These are phyloP conservation scores for Teinopalpus imperialis DNA, from an alignment of 2,888 invertebrate species.

Conservation along the genomic window DNA sequence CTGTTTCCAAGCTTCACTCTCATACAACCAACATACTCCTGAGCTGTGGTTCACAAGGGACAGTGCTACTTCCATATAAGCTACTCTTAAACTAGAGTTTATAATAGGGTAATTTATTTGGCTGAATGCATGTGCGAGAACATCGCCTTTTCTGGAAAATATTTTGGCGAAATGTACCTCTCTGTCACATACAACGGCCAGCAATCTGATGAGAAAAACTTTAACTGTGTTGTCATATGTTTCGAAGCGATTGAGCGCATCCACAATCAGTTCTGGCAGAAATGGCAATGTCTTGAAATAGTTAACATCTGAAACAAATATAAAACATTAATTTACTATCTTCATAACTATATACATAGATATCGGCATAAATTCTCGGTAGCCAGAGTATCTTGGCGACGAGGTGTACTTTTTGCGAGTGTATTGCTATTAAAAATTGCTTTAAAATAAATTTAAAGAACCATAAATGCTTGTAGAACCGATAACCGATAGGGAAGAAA, in stretches of 20 bases:
- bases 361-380: too few species aligned
- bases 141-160: conserved; percentile 55
- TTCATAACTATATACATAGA: too few species aligned
- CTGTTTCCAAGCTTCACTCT: conserved; percentile 84
- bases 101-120: conserved; percentile 55
- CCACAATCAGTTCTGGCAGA: conserved; percentile 51
- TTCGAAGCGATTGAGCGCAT: conserved; percentile 45
- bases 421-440: too few species aligned
- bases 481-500: too few species aligned
- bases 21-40: conserved; percentile 85
- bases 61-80: conserved; percentile 84
- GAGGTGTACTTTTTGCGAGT: too few species aligned
- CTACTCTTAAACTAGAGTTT: conserved; percentile 84
- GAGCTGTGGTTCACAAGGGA: conserved; percentile 83
- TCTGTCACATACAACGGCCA: conserved; percentile 80
- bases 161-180: conserved; percentile 84
- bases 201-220: conserved; percentile 84
- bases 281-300: conserved; percentile 47
- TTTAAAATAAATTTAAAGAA: too few species aligned
- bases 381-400: too few species aligned
- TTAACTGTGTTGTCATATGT: conserved; percentile 58
- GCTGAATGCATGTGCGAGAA: conserved; percentile 46
- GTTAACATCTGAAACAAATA: conserved; percentile 57
- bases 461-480: too few species aligned
- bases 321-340: too few species aligned